Conservation (phyloP, 1,140 invertebrate species). For the Penaeus chinensis region DNA sequence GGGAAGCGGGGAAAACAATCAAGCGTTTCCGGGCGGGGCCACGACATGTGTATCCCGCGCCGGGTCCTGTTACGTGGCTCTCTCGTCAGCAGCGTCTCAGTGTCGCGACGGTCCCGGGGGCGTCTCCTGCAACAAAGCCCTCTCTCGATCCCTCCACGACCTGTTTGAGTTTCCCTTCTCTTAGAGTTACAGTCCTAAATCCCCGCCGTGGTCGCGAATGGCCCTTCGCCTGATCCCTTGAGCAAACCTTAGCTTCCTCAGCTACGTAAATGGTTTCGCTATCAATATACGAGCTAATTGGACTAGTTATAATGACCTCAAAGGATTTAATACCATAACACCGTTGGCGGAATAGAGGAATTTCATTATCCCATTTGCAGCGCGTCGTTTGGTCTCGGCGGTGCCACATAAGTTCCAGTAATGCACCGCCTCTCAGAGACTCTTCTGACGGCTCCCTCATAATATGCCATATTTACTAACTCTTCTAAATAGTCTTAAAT, state of each 20-base stretch:
- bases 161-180: constrained; percentile 2
- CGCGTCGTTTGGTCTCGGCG: constrained; percentile 20
- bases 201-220: constrained; percentile 13
- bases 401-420: constrained; percentile 46
- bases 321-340: constrained; percentile 8
- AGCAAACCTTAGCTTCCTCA: constrained; percentile 28
- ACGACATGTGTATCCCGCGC: no score
- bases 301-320: constrained; percentile 43
- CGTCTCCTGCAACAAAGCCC: constrained; percentile 21
- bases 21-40: no score
- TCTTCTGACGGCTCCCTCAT: constrained; percentile 36
- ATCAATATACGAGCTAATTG: constrained; percentile 51
- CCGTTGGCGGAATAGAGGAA: neutral
- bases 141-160: neutral
- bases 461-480: constrained; percentile 33
- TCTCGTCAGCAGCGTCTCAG: no score
- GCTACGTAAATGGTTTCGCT: constrained; percentile 22
- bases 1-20: no score
- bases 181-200: neutral
- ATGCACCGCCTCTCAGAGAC: constrained; percentile 20
- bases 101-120: neutral
- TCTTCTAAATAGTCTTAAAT: constrained; percentile 53
- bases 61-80: no score
- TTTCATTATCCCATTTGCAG: constrained; percentile 31
- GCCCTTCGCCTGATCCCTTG: constrained; percentile 32